Percentiles rank a stretch among this genome's conserved stretches.
These are phyloP conservation scores for Jacana jacana DNA, from an alignment of 2,113 vertebrate species.

Conservation along the genomic window DNA sequence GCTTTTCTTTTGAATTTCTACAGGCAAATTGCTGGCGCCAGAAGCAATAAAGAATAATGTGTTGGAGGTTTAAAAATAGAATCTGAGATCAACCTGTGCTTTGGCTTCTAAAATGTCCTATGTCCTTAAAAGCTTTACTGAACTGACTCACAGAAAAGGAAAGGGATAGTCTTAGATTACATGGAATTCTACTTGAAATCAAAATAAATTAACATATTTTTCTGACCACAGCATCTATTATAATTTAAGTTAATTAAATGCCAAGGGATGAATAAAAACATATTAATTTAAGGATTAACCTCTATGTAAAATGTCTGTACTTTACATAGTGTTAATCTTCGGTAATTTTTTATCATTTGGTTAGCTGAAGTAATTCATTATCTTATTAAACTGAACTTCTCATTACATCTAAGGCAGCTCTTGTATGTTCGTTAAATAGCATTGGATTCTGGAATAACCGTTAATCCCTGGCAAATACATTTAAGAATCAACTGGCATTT, in stretches of 20 bases:
- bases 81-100: background rate
- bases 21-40: background rate
- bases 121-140: background rate
- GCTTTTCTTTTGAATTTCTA: background rate
- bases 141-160: background rate
- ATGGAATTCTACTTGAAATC: background rate
- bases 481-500: slow-evolving; percentile 52
- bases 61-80: slow-evolving; percentile 15
- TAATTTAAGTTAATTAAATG: slow-evolving; percentile 20
- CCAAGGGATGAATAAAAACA: background rate
- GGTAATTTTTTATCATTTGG: slow-evolving; percentile 1
- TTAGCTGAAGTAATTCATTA: slow-evolving; percentile 8
- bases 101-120: background rate
- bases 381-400: slow-evolving; percentile 8
- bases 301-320: background rate
- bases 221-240: background rate
- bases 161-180: background rate
- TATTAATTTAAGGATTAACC: slow-evolving; percentile 32
- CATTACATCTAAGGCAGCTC: background rate
- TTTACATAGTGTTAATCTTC: background rate
- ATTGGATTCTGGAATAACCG: slow-evolving; percentile 1
- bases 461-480: slow-evolving; percentile 48
- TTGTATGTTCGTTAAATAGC: slow-evolving; percentile 47
- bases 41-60: background rate
- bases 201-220: background rate